Conservation (phyloP, 2,113 vertebrate genomes). For the Tachycineta bicolor region DNA sequence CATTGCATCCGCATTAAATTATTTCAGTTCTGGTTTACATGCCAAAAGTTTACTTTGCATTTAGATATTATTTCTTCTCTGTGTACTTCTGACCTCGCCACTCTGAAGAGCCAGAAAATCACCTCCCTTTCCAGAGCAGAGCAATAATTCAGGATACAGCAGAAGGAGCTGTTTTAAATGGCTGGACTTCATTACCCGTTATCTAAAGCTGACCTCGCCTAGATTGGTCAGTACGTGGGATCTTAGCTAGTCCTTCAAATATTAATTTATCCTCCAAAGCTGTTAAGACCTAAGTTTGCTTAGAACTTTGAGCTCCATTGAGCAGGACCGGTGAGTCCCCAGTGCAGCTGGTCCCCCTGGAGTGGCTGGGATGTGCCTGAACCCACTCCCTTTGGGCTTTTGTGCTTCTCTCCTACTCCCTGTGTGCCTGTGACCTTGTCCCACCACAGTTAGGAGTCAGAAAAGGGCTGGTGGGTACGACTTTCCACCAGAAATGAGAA, state of each 20-base stretch:
- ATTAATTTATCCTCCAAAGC: neutral
- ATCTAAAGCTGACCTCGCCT: neutral
- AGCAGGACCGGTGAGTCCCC: neutral
- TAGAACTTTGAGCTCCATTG: neutral
- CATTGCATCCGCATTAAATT: neutral
- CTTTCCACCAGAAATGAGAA: neutral
- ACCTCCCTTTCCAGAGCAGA: neutral
- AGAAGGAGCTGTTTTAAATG: neutral
- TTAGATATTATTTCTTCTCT: neutral
- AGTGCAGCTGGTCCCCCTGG: neutral
- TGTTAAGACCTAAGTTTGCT: neutral
- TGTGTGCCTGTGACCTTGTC: neutral
- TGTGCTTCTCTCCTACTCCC: neutral
- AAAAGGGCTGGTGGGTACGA: neutral
- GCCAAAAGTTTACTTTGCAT: conserved; percentile 18
- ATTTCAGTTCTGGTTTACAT: neutral
- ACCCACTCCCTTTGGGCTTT: neutral
- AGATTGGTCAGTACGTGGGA: neutral
- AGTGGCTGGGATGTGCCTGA: accelerated
- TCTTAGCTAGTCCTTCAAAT: neutral
- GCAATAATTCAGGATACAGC: conserved; percentile 5
- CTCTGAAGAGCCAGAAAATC: neutral
- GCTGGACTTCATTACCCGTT: neutral
- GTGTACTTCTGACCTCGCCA: conserved; percentile 11
- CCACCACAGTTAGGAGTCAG: accelerated